These are phyloP conservation scores for Macrotis lagotis DNA, from an alignment of 2,113 vertebrate genomes.

Conservation along the genomic window DNA sequence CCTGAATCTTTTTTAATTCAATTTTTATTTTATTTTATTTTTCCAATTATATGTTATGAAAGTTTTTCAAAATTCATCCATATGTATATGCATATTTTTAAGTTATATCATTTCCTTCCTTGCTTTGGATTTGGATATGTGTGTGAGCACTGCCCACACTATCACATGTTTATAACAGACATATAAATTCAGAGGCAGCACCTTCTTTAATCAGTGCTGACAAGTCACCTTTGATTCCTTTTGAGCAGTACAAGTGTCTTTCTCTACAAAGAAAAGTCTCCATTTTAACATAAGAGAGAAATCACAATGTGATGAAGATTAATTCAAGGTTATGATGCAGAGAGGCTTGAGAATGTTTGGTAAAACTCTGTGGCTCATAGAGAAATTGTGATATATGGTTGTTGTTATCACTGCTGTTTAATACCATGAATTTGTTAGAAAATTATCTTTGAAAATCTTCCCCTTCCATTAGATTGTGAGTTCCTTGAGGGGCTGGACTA, in stretches of 20 bases:
- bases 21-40: too few relatives aligned
- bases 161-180: neutral
- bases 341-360: neutral
- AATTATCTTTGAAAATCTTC: neutral
- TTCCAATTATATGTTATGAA: too few relatives aligned
- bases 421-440: neutral
- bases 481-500: neutral
- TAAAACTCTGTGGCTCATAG: neutral
- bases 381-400: neutral
- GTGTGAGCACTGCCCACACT: too few relatives aligned
- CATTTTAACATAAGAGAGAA: constrained; percentile 37
- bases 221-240: constrained; percentile 61
- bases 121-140: too few relatives aligned
- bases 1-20: too few relatives aligned
- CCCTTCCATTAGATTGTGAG: neutral
- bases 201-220: constrained; percentile 66
- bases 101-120: too few relatives aligned
- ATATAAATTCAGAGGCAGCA: constrained; percentile 36
- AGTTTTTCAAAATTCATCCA: too few relatives aligned
- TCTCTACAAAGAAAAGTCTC: constrained; percentile 35
- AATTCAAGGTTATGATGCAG: constrained; percentile 32
- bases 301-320: neutral
- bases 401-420: neutral
- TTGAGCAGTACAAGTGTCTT: constrained; percentile 56
- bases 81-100: too few relatives aligned